Conservation (phyloP, 2,797 vertebrate genomes). For the Xiphorhynchus erythropygius region DNA sequence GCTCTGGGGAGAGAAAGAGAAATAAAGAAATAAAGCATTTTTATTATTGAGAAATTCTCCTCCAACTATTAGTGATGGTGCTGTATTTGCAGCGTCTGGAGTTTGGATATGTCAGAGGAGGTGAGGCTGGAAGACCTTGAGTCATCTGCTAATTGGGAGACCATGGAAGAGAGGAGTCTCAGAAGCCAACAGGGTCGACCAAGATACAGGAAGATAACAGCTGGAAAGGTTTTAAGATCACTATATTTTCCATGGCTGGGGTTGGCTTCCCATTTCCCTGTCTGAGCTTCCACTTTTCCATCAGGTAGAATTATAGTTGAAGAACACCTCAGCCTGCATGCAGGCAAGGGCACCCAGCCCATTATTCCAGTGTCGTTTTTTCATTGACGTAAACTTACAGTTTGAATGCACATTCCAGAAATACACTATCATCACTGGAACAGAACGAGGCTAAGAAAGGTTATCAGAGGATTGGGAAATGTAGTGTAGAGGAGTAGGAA, state of each 20-base stretch:
- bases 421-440: not conserved
- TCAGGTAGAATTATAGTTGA: not conserved
- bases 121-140: not conserved
- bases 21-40: not conserved
- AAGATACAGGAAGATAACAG: not conserved
- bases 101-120: not conserved
- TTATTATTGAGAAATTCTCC: not conserved
- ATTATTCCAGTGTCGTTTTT: not conserved
- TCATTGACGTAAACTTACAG: not conserved
- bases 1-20: not conserved
- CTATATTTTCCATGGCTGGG: not conserved
- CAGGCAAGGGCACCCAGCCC: not conserved
- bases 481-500: not conserved
- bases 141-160: not conserved
- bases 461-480: not conserved
- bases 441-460: not conserved
- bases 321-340: not conserved
- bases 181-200: not conserved
- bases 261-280: not conserved
- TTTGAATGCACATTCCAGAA: not conserved
- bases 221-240: not conserved
- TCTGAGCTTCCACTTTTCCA: not conserved
- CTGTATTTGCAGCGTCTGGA: not conserved
- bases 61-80: not conserved
- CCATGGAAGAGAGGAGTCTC: not conserved